Percentiles rank a stretch among this genome's conserved stretches.
These are phyloP conservation scores for Genyomyrus donnyi DNA, from an alignment of 2,113 vertebrate genomes.

Conservation along the genomic window DNA sequence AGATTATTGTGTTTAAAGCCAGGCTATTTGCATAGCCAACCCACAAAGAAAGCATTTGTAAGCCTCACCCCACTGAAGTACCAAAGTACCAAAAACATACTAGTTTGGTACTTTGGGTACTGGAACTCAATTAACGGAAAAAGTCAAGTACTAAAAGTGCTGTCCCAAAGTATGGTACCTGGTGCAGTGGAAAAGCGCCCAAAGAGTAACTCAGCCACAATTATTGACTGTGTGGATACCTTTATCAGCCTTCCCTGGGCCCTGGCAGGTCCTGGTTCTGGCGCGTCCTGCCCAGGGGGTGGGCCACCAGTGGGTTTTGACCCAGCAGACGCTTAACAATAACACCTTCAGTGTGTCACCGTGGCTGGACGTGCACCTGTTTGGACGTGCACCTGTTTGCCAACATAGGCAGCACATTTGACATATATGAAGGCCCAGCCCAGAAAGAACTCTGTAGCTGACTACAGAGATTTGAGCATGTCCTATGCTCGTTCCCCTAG, in stretches of 20 bases:
- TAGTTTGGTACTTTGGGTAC: not conserved
- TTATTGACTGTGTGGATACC: not conserved
- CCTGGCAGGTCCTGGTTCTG: not conserved
- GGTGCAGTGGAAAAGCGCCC: not conserved
- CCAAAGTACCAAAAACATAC: not conserved
- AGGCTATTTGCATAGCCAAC: not conserved
- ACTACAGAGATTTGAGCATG: constrained; percentile 7
- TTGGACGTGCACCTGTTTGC: not conserved
- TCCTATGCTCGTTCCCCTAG: not conserved
- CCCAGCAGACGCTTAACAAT: constrained; percentile 41
- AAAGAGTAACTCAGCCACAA: not conserved
- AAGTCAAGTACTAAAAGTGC: not conserved
- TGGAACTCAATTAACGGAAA: not conserved
- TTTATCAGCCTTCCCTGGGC: not conserved
- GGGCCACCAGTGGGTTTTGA: not conserved
- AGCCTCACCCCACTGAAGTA: not conserved
- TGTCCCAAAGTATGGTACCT: too few species aligned
- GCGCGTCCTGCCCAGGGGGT: constrained; percentile 40
- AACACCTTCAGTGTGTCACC: constrained; percentile 38
- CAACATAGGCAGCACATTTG: not conserved
- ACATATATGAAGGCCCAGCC: constrained; percentile 21
- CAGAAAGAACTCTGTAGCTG: constrained; percentile 53
- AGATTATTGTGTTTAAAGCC: not conserved
- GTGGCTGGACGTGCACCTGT: not conserved
- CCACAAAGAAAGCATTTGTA: not conserved